Evolutionary conservation across 1,140 invertebrate genomes (phyloP), one percentile per base, ranked within the genome.

Genomic region (Oppia nitens): DNA sequence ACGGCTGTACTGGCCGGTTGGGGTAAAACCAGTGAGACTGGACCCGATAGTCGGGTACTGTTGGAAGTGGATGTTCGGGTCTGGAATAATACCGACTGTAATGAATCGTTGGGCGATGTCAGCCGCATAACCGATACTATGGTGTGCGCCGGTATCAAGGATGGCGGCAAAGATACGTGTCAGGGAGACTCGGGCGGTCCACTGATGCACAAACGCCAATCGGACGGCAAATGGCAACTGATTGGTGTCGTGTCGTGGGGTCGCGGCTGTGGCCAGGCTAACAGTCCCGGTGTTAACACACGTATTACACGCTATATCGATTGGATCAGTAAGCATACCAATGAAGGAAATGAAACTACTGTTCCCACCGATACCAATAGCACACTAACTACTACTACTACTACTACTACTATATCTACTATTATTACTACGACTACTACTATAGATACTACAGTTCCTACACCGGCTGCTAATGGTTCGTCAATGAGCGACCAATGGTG

Each of bases 231-330:
- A n/a, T n/a, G n/a, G n/a, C n/a, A n/a, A n/a, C 76, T 77, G 1
- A 74, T 88, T 20, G 87, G 87, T 1, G 76, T 90, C 32, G 88
- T 92, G 0, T 89, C 85, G 0, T 92, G 90, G 70, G 87, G 88
- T 3, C 89, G 89, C 71, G 87, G 88, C 68, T 92, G 68, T 55
- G 69, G 64, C 12, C 23, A 62, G 14, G 64, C 68, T 1, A 60
- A 64, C 11, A 62, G 59, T n/a, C 70, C 71, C 11, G 68, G 71
- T 1, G 66, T 70, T 20, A 72, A 71, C 62, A 69, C 67, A 21
- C 51, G 66, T 60, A 60, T 72, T 49, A 55, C 64, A 24, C 48
- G 62, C 56, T 66, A 67, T 62, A 53, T 67, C 54, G 61, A 67
- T 50, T 73, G 71, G 68, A 72, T 72, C 50, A n/a, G n/a, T n/a